phyloP scores from a whole-genome alignment of 2,113 vertebrate species.

The Sceloporus undulatus region DNA sequence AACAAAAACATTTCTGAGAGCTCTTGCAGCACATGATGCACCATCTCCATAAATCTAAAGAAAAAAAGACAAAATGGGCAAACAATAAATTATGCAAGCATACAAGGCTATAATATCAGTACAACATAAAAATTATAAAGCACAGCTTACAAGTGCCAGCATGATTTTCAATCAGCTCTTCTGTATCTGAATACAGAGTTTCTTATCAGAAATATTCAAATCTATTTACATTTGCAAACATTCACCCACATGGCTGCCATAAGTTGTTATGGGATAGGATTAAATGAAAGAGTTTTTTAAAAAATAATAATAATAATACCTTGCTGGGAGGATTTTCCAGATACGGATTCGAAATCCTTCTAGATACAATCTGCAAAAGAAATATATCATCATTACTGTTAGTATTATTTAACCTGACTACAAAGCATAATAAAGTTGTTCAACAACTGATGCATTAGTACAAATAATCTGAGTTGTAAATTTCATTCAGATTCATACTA shows the following conservation, averaged over 20 bases:
- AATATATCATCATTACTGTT: slow-evolving; percentile 5
- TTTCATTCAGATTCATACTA: background rate
- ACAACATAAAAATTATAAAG: slow-evolving; percentile 8
- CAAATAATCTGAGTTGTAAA: background rate
- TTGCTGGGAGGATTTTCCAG: slow-evolving; percentile 80
- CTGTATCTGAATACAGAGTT: slow-evolving; percentile 1
- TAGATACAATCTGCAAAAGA: slow-evolving; percentile 76
- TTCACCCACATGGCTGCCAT: background rate
- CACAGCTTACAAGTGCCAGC: background rate
- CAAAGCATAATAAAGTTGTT: background rate
- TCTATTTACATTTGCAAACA: slow-evolving; percentile 1
- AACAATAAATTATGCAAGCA: slow-evolving; percentile 20
- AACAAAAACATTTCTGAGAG: slow-evolving; percentile 92
- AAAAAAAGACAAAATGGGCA: slow-evolving; percentile 61
- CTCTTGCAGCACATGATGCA: slow-evolving; percentile 91
- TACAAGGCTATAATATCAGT: slow-evolving; percentile 23
- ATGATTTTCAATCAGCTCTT: background rate
- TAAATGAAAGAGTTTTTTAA: slow-evolving; percentile 16
- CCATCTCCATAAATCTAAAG: slow-evolving; percentile 93
- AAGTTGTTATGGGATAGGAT: too few relatives aligned
- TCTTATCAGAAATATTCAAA: background rate
- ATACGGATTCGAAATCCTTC: slow-evolving; percentile 84
- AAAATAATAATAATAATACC: slow-evolving; percentile 67
- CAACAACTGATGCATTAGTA: background rate
- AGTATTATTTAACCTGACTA: slow-evolving; percentile 22